Base-by-base conservation (phyloP, 2,888 invertebrate genomes). In the Dromius quadrimaculatus region DNA sequence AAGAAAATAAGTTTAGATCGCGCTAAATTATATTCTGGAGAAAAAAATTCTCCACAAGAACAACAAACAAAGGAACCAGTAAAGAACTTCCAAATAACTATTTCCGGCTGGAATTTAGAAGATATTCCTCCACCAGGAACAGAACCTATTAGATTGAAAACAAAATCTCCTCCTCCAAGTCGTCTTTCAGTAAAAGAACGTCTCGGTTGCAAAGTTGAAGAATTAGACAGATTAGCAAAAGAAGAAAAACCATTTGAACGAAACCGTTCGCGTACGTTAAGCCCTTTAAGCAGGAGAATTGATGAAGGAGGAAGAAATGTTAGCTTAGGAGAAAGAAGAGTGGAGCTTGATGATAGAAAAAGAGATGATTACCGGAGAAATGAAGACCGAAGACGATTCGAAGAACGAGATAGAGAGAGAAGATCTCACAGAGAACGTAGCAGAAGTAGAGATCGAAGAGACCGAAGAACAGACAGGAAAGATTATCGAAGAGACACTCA, bases 131-230 rank as follows among this genome's bases (percentile, higher is more conserved):
- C 62, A 19, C 72, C 72, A 79, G 59, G 81, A 81, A 1, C 81
- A 80, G n/a, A 79, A 80, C 9, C 41, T 34, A 6, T 73, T 70
- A 65, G 43, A 59, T 9, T 57, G 43, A 71, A 71, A 38, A 57
- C 64, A 22, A 72, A 73, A 36, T 79, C 78, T 62, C 74, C 79
- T 9, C 88, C 89, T 4, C 89, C 90, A 0, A 87, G 87, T 0
- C 85, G 89, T 74, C 78, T 91, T 23, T 92, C 93, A 0, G 90
- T 92, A 0, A 93, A 93, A 80, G 93, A 93, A 73, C 85, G 94
- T 45, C 84, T 94, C 2, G 94, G 93, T 0, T 90, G 91, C 0
- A 91, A 92, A 83, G 86, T 92, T 0, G 90, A 91, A 72, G 88
- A 88, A 73, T 76, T 84, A 8, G 84, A 86, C 50, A 82, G 84